Evolutionary conservation across 2,888 invertebrate genomes (phyloP).

Genomic region (Lasioglossum villosulum): DNA sequence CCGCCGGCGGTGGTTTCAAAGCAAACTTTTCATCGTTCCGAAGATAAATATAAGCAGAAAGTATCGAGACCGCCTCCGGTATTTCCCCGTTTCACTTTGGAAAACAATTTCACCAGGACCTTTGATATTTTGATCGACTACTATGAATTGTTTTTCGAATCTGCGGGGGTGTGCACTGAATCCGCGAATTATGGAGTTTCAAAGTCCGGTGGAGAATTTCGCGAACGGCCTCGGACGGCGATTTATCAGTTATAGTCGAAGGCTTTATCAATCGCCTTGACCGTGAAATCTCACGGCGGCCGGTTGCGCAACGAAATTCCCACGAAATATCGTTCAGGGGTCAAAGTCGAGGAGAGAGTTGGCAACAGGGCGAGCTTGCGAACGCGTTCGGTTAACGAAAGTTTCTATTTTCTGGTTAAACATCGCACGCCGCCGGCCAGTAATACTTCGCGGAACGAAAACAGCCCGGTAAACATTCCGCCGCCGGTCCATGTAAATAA

Average conservation of each 20-base stretch:
- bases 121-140: background rate
- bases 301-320: constrained; percentile 21
- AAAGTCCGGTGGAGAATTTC: constrained; percentile 8
- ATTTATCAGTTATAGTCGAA: background rate
- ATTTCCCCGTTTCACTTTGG: background rate
- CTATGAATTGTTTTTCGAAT: background rate
- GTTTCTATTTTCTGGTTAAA: constrained; percentile 19
- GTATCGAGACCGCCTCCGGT: background rate
- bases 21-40: background rate
- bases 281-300: constrained; percentile 7
- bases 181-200: background rate
- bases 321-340: background rate
- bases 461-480: constrained; percentile 50
- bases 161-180: background rate
- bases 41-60: background rate
- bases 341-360: constrained; percentile 25
- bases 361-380: background rate
- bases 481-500: constrained; percentile 44
- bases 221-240: background rate
- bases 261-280: constrained; percentile 28
- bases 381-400: background rate
- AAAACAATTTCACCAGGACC: background rate
- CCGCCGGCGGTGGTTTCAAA: background rate
- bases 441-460: constrained; percentile 26
- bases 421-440: background rate